These are phyloP conservation scores for Monopterus albus DNA, from an alignment of 2,113 vertebrate species.

Conservation along the genomic window DNA sequence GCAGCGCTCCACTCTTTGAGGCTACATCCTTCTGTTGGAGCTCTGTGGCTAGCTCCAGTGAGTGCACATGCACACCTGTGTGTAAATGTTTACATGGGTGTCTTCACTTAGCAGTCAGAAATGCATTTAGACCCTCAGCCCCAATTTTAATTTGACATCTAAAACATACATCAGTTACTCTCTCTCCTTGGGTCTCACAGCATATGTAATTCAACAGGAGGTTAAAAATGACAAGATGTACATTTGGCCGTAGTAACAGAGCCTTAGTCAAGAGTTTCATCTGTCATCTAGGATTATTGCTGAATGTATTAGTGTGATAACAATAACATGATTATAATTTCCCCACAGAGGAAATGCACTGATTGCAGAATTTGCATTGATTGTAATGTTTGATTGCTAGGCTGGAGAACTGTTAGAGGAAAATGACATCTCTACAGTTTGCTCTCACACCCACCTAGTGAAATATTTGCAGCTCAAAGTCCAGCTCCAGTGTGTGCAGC, in stretches of 20 bases:
- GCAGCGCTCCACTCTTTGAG: slow-evolving; percentile 60
- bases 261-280: slow-evolving; percentile 8
- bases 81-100: neutral
- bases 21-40: slow-evolving; percentile 61
- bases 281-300: slow-evolving; percentile 1
- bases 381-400: neutral
- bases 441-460: neutral
- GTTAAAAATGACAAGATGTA: slow-evolving; percentile 21
- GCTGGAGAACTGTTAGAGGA: neutral
- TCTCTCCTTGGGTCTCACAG: neutral
- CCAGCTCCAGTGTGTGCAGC: slow-evolving; percentile 31
- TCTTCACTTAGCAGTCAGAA: neutral
- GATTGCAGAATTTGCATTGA: slow-evolving; percentile 6
- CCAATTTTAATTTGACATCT: slow-evolving; percentile 20
- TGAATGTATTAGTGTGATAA: slow-evolving; percentile 12
- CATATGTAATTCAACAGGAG: slow-evolving; percentile 42
- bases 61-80: slow-evolving; percentile 6
- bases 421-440: slow-evolving; percentile 1
- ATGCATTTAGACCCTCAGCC: slow-evolving; percentile 10
- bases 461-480: slow-evolving; percentile 60
- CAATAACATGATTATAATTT: neutral
- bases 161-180: slow-evolving; percentile 9
- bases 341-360: neutral
- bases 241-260: slow-evolving; percentile 7
- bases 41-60: slow-evolving; percentile 37